phyloP scores from a whole-genome alignment of 2,113 vertebrate genomes.

The Pelecanoides urinatrix region DNA sequence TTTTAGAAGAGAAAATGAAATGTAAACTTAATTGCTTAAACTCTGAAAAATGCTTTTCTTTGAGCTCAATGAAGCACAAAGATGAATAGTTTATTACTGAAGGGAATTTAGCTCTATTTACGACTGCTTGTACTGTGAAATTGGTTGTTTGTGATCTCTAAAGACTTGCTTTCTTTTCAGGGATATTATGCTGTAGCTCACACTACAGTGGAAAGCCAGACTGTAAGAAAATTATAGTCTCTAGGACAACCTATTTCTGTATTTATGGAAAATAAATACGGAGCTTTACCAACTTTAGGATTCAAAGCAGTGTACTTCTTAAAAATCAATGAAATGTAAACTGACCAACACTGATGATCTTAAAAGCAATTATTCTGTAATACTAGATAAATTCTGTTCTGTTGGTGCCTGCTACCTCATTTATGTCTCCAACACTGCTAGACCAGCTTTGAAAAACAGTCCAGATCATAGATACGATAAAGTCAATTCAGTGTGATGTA shows the following conservation, averaged over 20 bases:
- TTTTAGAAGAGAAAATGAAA: slow-evolving; percentile 60
- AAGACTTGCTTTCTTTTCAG: slow-evolving; percentile 64
- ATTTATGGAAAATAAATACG: background rate
- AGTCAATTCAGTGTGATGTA: background rate
- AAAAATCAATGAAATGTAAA: background rate
- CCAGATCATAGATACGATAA: background rate
- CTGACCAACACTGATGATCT: background rate
- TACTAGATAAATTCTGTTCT: background rate
- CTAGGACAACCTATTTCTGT: background rate
- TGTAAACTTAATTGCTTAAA: slow-evolving; percentile 77
- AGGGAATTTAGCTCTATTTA: slow-evolving; percentile 79
- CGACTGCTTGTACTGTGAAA: slow-evolving; percentile 76
- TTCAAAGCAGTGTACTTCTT: background rate
- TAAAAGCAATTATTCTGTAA: background rate
- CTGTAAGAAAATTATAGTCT: background rate
- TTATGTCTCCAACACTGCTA: background rate
- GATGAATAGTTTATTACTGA: slow-evolving; percentile 78
- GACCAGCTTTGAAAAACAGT: background rate
- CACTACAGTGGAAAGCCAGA: slow-evolving; percentile 14
- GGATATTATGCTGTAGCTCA: slow-evolving; percentile 9
- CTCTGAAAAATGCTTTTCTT: slow-evolving; percentile 76
- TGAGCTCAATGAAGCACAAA: slow-evolving; percentile 73
- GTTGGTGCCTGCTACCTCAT: background rate
- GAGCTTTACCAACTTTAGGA: background rate
- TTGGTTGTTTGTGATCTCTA: slow-evolving; percentile 73